Base-by-base conservation (phyloP, 1,140 invertebrate species). In the Sitodiplosis mosellana region DNA sequence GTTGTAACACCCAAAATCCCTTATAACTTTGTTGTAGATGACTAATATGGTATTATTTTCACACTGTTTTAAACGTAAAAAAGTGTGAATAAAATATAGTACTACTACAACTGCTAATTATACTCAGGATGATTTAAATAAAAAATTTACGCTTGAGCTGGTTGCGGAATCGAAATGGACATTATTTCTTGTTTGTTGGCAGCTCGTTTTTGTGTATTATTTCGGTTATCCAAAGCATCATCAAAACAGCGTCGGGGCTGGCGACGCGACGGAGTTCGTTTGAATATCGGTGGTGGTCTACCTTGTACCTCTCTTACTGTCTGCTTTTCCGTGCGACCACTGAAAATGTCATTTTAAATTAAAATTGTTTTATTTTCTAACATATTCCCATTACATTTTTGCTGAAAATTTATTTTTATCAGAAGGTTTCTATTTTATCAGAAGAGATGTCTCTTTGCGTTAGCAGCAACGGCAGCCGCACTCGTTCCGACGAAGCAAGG, bases 201-300 rank as follows among this genome's bases (percentile, higher is more conserved):
- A 20, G 19, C 4, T 14, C 8, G 19, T 19, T 38, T 48, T 17
- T 33, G 20, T 12, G 15, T 33, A 45, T n/a, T 38, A 18, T 68
- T 70, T 65, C 65, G 58, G 65, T 68, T 57, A 53, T 70, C 69
- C 51, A 66, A 61, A 53, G 69, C 64, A 34, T 78, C 77, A 64
- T 85, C 83, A 46, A 81, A 75, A 49, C 80, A 72, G 50, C 86
- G 74, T 51, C 88, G 71, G 54, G 84, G 79, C 57, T 85, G 84
- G 51, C 89, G 72, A 53, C 87, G 74, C 51, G 89, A 94, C 7
- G 89, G 86, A n/a, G 82, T 85, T 53, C 91, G 74, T 38, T 82
- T 81, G 59, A 96, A 93, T 37, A 77, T 70, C 33, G 88, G 87
- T 44, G 85, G 83, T 15, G 83, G 74, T 43, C 77, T 71, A 44